Evolutionary conservation across 2,797 vertebrate species (phyloP).

Genomic region (Enteromius radiatus): DNA sequence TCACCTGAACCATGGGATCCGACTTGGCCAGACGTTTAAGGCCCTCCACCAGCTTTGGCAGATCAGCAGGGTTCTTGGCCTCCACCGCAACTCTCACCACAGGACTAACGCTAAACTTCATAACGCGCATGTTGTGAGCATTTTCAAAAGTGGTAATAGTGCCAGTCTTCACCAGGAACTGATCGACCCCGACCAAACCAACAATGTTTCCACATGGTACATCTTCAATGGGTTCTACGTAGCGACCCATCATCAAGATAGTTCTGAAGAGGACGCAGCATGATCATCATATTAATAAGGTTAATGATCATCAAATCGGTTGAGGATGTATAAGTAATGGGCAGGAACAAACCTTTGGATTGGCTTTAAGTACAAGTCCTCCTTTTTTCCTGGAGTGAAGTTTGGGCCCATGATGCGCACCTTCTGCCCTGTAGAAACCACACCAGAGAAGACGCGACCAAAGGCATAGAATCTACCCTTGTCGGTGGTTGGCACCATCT

Average conservation of each 20-base stretch:
- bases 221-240: conserved; percentile 87
- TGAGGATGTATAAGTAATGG: conserved; percentile 2
- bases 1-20: conserved; percentile 85
- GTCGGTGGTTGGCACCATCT: conserved; percentile 88
- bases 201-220: conserved; percentile 89
- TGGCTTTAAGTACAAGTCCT: conserved; percentile 87
- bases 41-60: conserved; percentile 88
- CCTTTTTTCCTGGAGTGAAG: conserved; percentile 87
- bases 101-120: conserved; percentile 89
- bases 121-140: conserved; percentile 87
- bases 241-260: conserved; percentile 90
- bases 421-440: conserved; percentile 85
- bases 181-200: conserved; percentile 87
- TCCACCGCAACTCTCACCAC: conserved; percentile 87
- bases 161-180: conserved; percentile 87
- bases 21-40: conserved; percentile 87
- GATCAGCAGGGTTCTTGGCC: conserved; percentile 86
- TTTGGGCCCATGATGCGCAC: conserved; percentile 90
- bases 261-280: conserved; percentile 67
- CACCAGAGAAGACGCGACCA: conserved; percentile 85
- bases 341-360: conserved; percentile 81
- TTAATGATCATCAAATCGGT: not conserved
- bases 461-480: conserved; percentile 90
- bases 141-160: conserved; percentile 87
- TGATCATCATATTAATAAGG: not conserved